phyloP scores from a whole-genome alignment of 2,888 invertebrate genomes.

The Terebella lapidaria region DNA sequence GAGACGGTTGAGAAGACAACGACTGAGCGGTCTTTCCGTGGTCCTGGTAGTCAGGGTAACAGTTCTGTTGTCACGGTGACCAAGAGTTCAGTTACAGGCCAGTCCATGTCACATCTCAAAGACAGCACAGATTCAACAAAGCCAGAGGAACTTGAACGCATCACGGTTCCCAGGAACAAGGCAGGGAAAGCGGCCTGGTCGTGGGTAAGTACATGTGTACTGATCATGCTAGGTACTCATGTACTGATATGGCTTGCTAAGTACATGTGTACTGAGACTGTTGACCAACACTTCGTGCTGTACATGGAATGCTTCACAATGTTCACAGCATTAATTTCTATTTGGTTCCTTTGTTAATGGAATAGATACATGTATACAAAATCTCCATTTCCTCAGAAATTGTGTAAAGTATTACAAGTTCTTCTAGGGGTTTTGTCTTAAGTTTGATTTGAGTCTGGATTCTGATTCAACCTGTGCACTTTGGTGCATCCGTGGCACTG shows the following conservation, averaged over 20 bases:
- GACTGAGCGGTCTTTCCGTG: neutral
- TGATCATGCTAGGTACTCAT: neutral
- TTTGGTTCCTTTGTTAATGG: no score
- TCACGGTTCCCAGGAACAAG: neutral
- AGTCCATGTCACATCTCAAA: neutral
- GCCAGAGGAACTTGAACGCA: neutral
- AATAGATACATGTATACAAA: no score
- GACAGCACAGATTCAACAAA: neutral
- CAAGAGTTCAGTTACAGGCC: neutral
- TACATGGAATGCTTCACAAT: no score
- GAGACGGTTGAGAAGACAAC: neutral
- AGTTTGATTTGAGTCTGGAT: no score
- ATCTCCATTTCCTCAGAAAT: no score
- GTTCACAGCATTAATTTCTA: no score
- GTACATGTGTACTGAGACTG: no score
- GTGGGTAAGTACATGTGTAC: constrained; percentile 6
- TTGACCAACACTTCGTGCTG: no score
- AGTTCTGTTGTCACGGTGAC: neutral
- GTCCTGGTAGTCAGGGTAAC: neutral
- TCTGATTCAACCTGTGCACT: no score
- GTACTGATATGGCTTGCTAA: neutral
- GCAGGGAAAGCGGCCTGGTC: constrained; percentile 1
- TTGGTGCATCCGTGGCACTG: no score
- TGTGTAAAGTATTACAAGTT: no score
- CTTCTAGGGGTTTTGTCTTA: no score